Percentiles rank a stretch among this genome's conserved stretches.
phyloP scores from a whole-genome alignment of 2,888 invertebrate genomes.

The Pseudococcus longispinus region DNA sequence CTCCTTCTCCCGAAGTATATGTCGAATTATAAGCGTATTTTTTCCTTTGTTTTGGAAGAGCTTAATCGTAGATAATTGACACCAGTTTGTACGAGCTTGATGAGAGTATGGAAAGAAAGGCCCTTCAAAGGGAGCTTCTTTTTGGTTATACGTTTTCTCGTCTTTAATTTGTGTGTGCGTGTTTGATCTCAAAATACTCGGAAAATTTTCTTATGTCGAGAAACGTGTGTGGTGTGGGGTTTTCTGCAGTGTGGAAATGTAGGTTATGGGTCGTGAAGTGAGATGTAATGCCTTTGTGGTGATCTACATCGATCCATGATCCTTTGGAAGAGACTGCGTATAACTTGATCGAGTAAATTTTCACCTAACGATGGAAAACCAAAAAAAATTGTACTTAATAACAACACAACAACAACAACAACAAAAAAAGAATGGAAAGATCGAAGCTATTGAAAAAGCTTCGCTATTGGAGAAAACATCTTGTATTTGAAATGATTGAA shows the following conservation, averaged over 20 bases:
- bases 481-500: not conserved
- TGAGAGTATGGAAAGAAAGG: not conserved
- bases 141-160: not conserved
- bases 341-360: not conserved
- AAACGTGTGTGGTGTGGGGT: no score
- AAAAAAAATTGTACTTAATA: not conserved
- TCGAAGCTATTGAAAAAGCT: not conserved
- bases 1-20: not conserved
- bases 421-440: not conserved
- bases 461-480: not conserved
- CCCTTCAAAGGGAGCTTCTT: not conserved
- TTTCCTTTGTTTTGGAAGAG: not conserved
- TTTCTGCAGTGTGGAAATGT: no score
- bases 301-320: no score
- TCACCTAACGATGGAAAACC: not conserved
- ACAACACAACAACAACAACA: not conserved
- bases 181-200: constrained; percentile 6
- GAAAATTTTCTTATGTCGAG: not conserved
- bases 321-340: no score
- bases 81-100: constrained; percentile 2
- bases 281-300: no score
- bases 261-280: no score
- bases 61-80: not conserved
- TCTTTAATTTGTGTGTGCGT: not conserved
- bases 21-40: constrained; percentile 1